Evolutionary conservation across 1,140 invertebrate genomes (phyloP), one percentile per base, ranked within the genome.

Genomic region (Drosophila santomea): DNA sequence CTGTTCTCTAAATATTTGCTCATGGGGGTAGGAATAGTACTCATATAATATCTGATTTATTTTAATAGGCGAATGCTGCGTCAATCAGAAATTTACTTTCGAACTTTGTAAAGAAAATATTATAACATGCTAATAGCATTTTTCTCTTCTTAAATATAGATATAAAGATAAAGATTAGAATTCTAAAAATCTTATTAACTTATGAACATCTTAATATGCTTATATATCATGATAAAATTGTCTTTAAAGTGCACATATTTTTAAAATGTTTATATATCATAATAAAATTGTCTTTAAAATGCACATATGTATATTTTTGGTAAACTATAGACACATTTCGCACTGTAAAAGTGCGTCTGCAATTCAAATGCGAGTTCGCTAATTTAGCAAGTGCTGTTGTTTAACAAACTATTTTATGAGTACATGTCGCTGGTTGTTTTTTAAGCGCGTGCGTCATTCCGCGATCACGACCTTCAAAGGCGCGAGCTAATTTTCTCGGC

Each of bases 391-490:
- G 3, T 6, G 4, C 50, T 56, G 35, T 56, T 56, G 43, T 56
- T 57, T 47, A 17, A 57, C 35, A 56, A 71, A 47, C 28, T 54
- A 36, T 14, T 44, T 61, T n/a, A 32, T 41, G 35, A 59, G 15
- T 17, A 63, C 59, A 63, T 43, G 38, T 35, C 48, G 14, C 32
- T 23, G 1, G n/a, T 45, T 5, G 32, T 20, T 12, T 32, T 39
- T 0, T 10, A 32, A 10, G 32, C 7, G 32, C 0, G 1, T 41
- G 2, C 17, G 43, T 68, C 35, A 38, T 56, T 55, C 25, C 7
- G 43, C 44, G 69, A 56, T 66, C 60, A 66, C 60, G 60, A 66
- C 72, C 60, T 64, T 66, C 71, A 64, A 36, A 23, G 38, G 50
- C 43, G 52, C 23, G 20, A 39, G 45, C 56, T 50, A 67, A 63